Conservation (phyloP, 2,113 vertebrate species). For the Eudorcas thomsonii region DNA sequence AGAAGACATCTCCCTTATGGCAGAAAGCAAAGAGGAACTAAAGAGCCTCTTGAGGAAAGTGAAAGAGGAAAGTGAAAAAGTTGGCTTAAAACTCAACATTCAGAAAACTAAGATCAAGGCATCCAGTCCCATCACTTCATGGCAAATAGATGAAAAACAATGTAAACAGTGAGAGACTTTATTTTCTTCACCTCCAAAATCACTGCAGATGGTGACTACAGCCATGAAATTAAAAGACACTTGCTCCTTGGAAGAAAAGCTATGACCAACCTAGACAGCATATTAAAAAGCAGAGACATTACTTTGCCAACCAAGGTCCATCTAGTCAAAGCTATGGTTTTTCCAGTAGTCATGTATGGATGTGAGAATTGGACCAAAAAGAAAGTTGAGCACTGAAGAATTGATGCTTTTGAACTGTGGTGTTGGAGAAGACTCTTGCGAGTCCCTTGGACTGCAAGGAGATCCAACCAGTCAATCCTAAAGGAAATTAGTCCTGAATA, state of each 20-base stretch:
- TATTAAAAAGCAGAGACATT: background rate
- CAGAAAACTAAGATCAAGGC: background rate
- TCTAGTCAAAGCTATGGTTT: background rate
- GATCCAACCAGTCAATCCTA: background rate
- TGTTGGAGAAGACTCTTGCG: background rate
- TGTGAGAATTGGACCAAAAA: background rate
- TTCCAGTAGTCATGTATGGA: background rate
- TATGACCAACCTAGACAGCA: background rate
- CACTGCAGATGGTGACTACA: background rate
- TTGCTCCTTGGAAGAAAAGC: background rate
- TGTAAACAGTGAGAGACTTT: background rate
- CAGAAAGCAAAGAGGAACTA: background rate
- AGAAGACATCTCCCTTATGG: background rate
- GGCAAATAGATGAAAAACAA: background rate
- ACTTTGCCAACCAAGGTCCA: background rate
- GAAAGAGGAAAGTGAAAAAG: background rate
- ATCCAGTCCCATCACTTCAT: background rate
- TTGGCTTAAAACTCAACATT: background rate
- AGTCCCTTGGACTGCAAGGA: background rate
- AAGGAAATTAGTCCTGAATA: background rate
- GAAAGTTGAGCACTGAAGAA: background rate
- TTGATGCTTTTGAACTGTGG: background rate
- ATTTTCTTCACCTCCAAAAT: background rate
- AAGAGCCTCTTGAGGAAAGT: background rate
- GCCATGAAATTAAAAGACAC: background rate